Percentiles rank a stretch among this genome's conserved stretches.
These are phyloP conservation scores for Poecilia gillii DNA, from an alignment of 2,797 vertebrate genomes.

Conservation along the genomic window DNA sequence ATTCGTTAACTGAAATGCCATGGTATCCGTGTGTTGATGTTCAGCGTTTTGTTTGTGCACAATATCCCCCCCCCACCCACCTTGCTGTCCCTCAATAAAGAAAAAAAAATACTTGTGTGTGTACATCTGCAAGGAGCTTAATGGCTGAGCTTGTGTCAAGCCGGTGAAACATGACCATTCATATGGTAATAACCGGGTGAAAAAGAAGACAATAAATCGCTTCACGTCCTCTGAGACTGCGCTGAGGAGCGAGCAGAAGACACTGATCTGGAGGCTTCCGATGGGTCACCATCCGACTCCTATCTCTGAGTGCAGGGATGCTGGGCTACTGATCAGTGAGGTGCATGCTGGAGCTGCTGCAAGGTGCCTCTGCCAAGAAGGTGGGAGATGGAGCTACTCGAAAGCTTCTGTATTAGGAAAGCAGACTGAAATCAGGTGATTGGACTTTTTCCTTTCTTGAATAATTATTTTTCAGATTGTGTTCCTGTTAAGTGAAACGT, in stretches of 20 bases:
- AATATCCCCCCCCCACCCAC: slow-evolving; percentile 34
- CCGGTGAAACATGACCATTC: slow-evolving; percentile 63
- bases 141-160: slow-evolving; percentile 67
- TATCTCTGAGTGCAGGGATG: slow-evolving; percentile 25
- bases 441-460: background rate
- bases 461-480: background rate
- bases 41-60: slow-evolving; percentile 39
- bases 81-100: slow-evolving; percentile 15
- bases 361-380: slow-evolving; percentile 24
- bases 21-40: slow-evolving; percentile 51
- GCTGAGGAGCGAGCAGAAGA: slow-evolving; percentile 35
- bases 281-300: slow-evolving; percentile 26
- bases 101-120: slow-evolving; percentile 34
- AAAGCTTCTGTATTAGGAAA: background rate
- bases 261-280: slow-evolving; percentile 43
- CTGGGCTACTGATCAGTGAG: slow-evolving; percentile 12
- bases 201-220: slow-evolving; percentile 66
- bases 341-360: slow-evolving; percentile 17
- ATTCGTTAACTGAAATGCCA: slow-evolving; percentile 64
- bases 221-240: slow-evolving; percentile 40
- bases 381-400: slow-evolving; percentile 14
- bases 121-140: slow-evolving; percentile 49
- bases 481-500: background rate
- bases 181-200: slow-evolving; percentile 71
- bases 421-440: background rate